These are phyloP conservation scores for Eupeodes corollae DNA, from an alignment of 1,140 invertebrate species.

Conservation along the genomic window DNA sequence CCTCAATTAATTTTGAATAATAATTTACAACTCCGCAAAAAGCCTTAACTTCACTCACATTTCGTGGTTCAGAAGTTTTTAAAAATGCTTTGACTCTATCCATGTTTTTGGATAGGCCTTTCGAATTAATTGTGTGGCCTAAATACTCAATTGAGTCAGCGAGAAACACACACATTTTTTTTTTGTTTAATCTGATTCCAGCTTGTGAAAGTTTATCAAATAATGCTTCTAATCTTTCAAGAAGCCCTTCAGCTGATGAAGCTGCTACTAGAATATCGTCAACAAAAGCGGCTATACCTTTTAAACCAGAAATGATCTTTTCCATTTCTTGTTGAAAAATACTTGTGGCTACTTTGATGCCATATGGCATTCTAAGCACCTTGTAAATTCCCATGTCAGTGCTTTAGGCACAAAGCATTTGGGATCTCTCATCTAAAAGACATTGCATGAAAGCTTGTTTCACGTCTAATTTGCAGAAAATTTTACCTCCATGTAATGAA, in stretches of 20 bases:
- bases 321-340: constrained; percentile 38
- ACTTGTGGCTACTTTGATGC: constrained; percentile 24
- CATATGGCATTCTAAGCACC: constrained; percentile 20
- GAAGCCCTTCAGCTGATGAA: constrained; percentile 14
- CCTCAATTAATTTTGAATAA: constrained; percentile 23
- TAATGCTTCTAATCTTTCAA: constrained; percentile 5
- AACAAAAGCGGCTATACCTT: constrained; percentile 13
- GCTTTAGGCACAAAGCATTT: constrained; percentile 10
- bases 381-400: constrained; percentile 18
- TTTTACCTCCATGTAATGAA: constrained; percentile 13
- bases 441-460: constrained; percentile 35
- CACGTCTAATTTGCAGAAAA: constrained; percentile 34
- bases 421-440: constrained; percentile 15
- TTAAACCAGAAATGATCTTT: constrained; percentile 18
- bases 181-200: constrained; percentile 17
- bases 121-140: constrained; percentile 17
- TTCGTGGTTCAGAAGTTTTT: constrained; percentile 15
- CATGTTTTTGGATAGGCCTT: constrained; percentile 15
- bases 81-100: constrained; percentile 15
- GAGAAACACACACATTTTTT: constrained; percentile 25
- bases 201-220: constrained; percentile 2
- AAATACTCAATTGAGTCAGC: constrained; percentile 20
- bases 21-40: constrained; percentile 33
- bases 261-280: constrained; percentile 35
- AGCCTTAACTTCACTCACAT: constrained; percentile 18